A percentile compares a stretch with the other conserved stretches of the same genome.
Conservation (phyloP, 2,113 vertebrate species). For the Ailurus styani region DNA sequence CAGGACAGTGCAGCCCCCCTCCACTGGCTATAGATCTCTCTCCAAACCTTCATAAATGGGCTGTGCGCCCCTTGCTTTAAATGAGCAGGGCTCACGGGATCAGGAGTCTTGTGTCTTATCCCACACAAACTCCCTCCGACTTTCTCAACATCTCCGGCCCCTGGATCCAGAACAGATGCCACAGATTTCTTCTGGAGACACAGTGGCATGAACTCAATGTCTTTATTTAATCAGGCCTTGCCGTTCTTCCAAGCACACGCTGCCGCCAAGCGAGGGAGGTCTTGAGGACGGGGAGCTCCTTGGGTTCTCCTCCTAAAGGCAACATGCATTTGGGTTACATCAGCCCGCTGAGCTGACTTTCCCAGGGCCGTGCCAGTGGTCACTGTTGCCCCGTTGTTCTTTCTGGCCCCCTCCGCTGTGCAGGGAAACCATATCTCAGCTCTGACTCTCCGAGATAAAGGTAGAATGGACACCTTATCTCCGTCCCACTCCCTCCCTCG, state of each 20-base stretch:
- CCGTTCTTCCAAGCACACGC: background rate
- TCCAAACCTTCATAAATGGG: background rate
- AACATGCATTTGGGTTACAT: background rate
- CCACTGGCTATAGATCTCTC: background rate
- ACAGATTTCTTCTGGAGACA: background rate
- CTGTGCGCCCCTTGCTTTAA: fast-evolving
- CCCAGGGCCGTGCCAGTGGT: background rate
- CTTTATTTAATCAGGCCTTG: background rate
- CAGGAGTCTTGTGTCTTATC: background rate
- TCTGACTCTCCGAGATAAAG: conserved; percentile 40
- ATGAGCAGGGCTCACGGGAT: too few species aligned
- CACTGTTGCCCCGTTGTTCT: background rate
- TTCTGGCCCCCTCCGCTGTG: background rate
- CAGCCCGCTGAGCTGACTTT: fast-evolving
- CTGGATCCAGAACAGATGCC: background rate
- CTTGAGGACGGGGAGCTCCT: background rate
- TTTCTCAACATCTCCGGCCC: background rate
- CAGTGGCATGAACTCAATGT: fast-evolving
- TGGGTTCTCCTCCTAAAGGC: background rate
- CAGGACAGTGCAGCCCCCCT: background rate
- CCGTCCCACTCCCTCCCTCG: background rate
- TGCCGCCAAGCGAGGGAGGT: background rate
- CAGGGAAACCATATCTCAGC: background rate
- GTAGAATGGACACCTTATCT: background rate
- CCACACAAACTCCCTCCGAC: background rate